These are phyloP conservation scores for human DNA, from an alignment of 2,113 vertebrate species.

Conservation along the genomic window DNA sequence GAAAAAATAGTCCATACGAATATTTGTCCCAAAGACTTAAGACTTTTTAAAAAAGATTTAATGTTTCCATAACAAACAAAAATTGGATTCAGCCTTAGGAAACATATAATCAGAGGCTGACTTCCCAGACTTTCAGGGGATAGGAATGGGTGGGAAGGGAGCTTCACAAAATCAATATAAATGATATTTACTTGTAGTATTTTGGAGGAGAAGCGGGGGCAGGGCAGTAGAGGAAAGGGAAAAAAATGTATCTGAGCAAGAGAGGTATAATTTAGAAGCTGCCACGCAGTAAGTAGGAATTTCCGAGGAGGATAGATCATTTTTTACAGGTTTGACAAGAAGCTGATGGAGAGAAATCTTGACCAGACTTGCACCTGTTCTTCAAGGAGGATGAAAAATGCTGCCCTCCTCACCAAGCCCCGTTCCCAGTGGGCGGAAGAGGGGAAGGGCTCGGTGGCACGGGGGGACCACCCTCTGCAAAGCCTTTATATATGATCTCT, in stretches of 20 bases:
- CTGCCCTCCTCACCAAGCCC: accelerated
- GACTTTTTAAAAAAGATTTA: background rate
- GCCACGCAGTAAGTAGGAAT: background rate
- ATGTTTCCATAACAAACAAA: constrained; percentile 50
- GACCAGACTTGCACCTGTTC: background rate
- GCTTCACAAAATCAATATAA: constrained; percentile 5
- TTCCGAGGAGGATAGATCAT: background rate
- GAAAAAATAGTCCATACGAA: too few species aligned
- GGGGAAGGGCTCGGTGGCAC: background rate
- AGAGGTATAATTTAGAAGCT: constrained; percentile 24
- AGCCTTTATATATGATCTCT: background rate
- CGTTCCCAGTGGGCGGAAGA: accelerated
- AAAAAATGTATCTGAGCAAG: background rate
- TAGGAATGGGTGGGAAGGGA: background rate
- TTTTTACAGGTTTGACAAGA: background rate
- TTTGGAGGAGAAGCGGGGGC: background rate
- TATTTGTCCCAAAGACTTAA: background rate
- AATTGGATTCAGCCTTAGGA: constrained; percentile 44
- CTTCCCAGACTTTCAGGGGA: constrained; percentile 4
- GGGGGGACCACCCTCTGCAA: background rate
- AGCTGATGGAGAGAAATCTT: background rate
- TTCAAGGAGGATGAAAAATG: background rate
- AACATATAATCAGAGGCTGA: background rate
- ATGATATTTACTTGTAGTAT: constrained; percentile 1
- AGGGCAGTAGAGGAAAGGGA: background rate